phyloP scores from a whole-genome alignment of 2,888 invertebrate species.

The Caenorhabditis panamensis region DNA sequence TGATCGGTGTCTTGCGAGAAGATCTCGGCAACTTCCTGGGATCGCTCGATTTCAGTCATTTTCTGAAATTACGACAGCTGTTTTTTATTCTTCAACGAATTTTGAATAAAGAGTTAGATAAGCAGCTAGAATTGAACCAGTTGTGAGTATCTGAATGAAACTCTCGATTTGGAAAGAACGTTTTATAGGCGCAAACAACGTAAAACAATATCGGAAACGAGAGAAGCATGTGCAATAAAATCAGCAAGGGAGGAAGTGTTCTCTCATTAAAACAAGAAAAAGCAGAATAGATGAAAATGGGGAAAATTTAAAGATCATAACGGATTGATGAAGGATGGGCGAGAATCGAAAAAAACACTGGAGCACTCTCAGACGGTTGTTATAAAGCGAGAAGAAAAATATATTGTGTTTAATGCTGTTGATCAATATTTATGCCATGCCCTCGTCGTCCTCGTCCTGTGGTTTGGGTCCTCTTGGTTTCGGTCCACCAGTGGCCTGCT shows the following conservation, averaged over 20 bases:
- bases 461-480: conserved; percentile 81
- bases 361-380: conserved; percentile 14
- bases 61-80: neutral
- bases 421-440: conserved; percentile 78
- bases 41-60: conserved; percentile 43
- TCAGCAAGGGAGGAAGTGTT: neutral
- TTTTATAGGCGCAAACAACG: conserved; percentile 21
- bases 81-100: neutral
- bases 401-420: neutral
- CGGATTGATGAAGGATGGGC: conserved; percentile 7
- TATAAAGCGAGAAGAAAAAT: conserved; percentile 14
- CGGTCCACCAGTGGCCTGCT: conserved; percentile 83
- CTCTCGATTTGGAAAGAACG: neutral
- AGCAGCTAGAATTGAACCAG: conserved; percentile 4
- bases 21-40: conserved; percentile 64
- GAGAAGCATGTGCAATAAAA: conserved; percentile 27
- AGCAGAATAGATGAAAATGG: conserved; percentile 19
- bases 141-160: neutral
- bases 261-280: neutral
- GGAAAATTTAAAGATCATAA: conserved; percentile 17
- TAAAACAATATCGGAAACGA: conserved; percentile 25
- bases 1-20: conserved; percentile 73
- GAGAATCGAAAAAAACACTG: conserved; percentile 14
- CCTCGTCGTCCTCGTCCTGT: conserved; percentile 82
- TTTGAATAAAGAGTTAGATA: neutral